phyloP scores from a whole-genome alignment of 2,888 invertebrate genomes.

The Thelaira solivaga region DNA sequence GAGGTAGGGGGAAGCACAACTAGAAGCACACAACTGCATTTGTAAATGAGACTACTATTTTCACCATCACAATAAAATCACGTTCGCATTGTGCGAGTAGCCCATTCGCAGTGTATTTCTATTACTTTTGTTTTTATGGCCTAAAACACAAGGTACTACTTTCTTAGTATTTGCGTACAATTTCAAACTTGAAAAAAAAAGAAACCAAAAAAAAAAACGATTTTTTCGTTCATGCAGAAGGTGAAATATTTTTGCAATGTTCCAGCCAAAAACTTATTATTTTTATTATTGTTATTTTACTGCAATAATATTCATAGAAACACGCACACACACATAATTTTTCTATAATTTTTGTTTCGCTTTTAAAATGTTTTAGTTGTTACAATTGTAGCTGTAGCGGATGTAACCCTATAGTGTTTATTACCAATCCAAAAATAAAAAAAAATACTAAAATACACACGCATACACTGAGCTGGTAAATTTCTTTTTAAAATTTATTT shows the following conservation, averaged over 20 bases:
- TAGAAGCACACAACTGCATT: slow-evolving; percentile 26
- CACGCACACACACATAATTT: slow-evolving; percentile 28
- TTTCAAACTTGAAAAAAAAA: background rate
- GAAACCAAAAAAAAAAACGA: slow-evolving; percentile 1
- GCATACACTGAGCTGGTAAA: slow-evolving; percentile 35
- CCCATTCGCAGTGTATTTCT: background rate
- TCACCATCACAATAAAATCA: slow-evolving; percentile 7
- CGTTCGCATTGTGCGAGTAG: background rate
- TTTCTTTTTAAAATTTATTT: slow-evolving; percentile 55
- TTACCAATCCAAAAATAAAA: slow-evolving; percentile 56
- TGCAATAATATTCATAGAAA: slow-evolving; percentile 44
- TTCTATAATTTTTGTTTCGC: background rate
- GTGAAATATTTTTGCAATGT: slow-evolving; percentile 56
- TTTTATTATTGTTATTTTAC: slow-evolving; percentile 34
- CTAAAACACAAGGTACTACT: slow-evolving; percentile 55
- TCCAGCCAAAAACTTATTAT: slow-evolving; percentile 58
- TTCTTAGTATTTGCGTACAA: background rate
- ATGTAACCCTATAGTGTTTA: slow-evolving; percentile 62
- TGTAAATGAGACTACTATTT: slow-evolving; percentile 49
- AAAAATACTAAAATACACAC: slow-evolving; percentile 4
- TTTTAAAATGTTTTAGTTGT: background rate
- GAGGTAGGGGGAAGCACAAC: background rate
- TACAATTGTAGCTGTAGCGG: slow-evolving; percentile 38
- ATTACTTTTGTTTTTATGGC: slow-evolving; percentile 43
- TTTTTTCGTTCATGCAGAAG: slow-evolving; percentile 58